These are phyloP conservation scores for Synanthedon myopaeformis DNA, from an alignment of 2,888 invertebrate species.

Conservation along the genomic window DNA sequence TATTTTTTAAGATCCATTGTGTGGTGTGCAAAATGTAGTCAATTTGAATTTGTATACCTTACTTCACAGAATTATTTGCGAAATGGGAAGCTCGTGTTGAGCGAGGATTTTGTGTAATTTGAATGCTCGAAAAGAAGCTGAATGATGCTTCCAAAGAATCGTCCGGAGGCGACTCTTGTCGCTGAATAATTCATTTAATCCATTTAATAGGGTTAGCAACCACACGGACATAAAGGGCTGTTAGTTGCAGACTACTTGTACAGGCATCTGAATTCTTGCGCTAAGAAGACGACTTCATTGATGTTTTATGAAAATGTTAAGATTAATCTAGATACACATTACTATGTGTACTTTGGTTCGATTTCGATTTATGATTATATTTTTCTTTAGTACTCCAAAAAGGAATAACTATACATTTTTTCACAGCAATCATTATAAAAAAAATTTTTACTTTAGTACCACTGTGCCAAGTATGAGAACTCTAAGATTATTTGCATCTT, in stretches of 20 bases:
- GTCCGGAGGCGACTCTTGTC: conserved; percentile 30
- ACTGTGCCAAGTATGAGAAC: no score
- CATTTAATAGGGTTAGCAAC: conserved; percentile 38
- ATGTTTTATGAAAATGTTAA: no score
- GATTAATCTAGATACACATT: no score
- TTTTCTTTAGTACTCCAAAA: no score
- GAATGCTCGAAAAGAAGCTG: conserved; percentile 14
- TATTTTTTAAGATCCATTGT: no score
- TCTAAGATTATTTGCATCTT: no score
- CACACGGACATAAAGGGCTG: conserved; percentile 21
- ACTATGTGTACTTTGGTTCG: no score
- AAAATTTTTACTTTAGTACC: no score
- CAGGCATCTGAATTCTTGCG: not conserved
- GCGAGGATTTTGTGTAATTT: conserved; percentile 8
- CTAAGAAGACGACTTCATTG: not conserved
- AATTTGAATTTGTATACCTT: not conserved
- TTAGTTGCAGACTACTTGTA: not conserved
- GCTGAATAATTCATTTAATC: conserved; percentile 65
- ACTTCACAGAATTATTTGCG: not conserved
- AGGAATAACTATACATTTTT: no score
- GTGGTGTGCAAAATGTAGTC: no score
- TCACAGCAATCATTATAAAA: no score
- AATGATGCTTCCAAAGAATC: conserved; percentile 23
- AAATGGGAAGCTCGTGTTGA: not conserved
- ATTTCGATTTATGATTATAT: no score